Conservation (phyloP, 1,140 invertebrate genomes). For the Diorhabda sublineata region DNA sequence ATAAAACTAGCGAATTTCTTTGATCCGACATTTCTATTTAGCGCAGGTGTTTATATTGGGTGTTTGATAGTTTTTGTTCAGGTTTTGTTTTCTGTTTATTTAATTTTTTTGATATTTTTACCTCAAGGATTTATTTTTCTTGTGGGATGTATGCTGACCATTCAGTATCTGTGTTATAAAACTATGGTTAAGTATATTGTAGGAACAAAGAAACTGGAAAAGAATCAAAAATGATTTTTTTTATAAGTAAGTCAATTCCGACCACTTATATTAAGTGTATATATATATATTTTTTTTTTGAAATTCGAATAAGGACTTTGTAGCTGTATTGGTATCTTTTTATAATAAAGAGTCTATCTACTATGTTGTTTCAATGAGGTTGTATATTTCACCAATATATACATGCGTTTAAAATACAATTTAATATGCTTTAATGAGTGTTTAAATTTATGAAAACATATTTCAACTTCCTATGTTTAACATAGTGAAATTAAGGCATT, state of each 20-base stretch:
- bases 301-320: neutral
- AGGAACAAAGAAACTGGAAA: neutral
- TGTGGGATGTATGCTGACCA: slow-evolving; percentile 6
- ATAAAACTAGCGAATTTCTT: slow-evolving; percentile 5
- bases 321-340: neutral
- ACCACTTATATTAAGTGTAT: slow-evolving; percentile 13
- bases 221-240: neutral
- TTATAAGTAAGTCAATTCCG: neutral
- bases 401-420: neutral
- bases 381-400: neutral
- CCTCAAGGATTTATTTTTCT: slow-evolving; percentile 9
- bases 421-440: neutral
- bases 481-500: too few species aligned
- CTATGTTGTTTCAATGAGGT: neutral
- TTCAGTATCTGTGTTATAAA: slow-evolving; percentile 9
- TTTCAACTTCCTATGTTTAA: too few species aligned
- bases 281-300: neutral
- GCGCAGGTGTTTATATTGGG: neutral
- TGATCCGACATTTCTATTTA: slow-evolving; percentile 6
- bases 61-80: neutral
- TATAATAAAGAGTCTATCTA: neutral
- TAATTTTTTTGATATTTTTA: slow-evolving; percentile 7
- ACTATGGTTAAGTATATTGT: neutral
- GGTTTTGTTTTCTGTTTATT: slow-evolving; percentile 7
- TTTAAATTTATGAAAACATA: too few species aligned